Conservation (phyloP, 2,113 vertebrate genomes). For the Nothocercus julius region DNA sequence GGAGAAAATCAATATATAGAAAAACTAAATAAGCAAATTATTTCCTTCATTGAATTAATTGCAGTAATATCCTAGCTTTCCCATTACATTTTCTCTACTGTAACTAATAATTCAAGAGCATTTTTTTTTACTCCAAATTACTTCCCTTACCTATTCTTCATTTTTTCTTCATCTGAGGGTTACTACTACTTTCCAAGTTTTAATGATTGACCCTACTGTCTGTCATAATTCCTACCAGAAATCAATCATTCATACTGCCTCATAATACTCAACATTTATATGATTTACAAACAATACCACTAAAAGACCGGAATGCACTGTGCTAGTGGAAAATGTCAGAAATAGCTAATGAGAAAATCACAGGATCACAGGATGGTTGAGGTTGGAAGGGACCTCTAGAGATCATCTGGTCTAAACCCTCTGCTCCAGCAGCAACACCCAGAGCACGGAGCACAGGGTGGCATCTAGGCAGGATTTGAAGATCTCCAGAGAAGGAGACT, state of each 20-base stretch:
- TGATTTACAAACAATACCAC: background rate
- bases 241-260: background rate
- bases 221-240: background rate
- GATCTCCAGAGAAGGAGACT: too few species aligned
- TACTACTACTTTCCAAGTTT: background rate
- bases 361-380: too few species aligned
- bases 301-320: background rate
- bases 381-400: too few species aligned
- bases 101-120: background rate
- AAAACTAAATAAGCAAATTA: background rate
- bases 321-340: background rate
- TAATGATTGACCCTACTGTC: background rate
- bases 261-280: background rate
- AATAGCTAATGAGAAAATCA: background rate
- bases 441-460: too few species aligned
- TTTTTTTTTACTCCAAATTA: background rate
- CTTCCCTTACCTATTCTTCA: background rate
- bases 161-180: background rate
- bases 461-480: too few species aligned
- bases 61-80: background rate
- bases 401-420: too few species aligned
- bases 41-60: background rate
- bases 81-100: background rate
- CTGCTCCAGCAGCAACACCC: too few species aligned
- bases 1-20: background rate